Conservation (phyloP, 1,140 invertebrate species). For the Drosophila triauraria region DNA sequence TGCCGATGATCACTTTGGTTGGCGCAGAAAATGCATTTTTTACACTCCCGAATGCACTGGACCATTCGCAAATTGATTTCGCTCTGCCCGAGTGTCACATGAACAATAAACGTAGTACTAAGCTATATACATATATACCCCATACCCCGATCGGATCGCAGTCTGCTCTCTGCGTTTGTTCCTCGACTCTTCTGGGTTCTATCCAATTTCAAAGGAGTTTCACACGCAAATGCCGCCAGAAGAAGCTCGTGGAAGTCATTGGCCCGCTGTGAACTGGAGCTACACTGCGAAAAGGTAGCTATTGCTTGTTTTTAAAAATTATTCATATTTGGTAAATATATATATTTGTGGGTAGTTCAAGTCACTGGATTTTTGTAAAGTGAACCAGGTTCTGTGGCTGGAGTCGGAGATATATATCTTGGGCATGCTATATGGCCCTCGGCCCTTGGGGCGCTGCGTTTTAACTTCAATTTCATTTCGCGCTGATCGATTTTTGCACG, state of each 20-base stretch:
- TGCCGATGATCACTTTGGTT: conserved; percentile 68
- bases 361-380: neutral
- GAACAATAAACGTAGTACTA: conserved; percentile 25
- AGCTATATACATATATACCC: neutral
- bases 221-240: conserved; percentile 74
- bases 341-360: neutral
- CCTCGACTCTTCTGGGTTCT: conserved; percentile 7
- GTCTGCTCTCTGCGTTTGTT: neutral
- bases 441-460: conserved; percentile 61
- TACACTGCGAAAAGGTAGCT: conserved; percentile 5
- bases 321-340: neutral
- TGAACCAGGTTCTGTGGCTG: conserved; percentile 10
- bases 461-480: conserved; percentile 83
- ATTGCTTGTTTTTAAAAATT: neutral
- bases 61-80: conserved; percentile 80
- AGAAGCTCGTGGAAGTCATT: conserved; percentile 43
- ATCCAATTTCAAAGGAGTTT: conserved; percentile 77
- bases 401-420: conserved; percentile 42
- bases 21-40: conserved; percentile 74
- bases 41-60: conserved; percentile 64
- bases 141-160: neutral
- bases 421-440: conserved; percentile 54
- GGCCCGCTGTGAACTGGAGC: conserved; percentile 33
- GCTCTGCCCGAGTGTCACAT: conserved; percentile 54
- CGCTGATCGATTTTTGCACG: conserved; percentile 82